These are phyloP conservation scores for Odontamblyopus rebecca DNA, from an alignment of 2,797 vertebrate genomes.

Conservation along the genomic window DNA sequence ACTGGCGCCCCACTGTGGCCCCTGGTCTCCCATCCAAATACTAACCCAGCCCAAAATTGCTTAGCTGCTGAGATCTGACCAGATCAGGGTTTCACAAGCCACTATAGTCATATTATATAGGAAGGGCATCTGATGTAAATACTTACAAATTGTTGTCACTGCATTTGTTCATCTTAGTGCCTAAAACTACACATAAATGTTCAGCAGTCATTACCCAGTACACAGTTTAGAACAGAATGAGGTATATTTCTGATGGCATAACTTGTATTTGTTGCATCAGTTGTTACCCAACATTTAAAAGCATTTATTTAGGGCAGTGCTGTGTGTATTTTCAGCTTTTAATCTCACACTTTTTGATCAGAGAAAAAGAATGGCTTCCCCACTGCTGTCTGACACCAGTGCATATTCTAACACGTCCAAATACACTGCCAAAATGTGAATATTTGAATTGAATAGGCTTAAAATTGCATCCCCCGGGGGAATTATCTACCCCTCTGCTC, in stretches of 20 bases:
- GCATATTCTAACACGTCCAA: conserved; percentile 47
- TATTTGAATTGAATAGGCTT: conserved; percentile 63
- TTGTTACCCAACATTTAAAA: conserved; percentile 36
- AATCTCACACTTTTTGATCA: conserved; percentile 50
- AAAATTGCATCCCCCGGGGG: conserved; percentile 45
- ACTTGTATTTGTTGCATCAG: conserved; percentile 50
- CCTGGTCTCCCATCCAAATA: too few relatives aligned
- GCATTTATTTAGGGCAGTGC: conserved; percentile 37
- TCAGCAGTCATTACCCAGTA: background rate
- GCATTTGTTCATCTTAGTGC: background rate
- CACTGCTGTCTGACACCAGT: conserved; percentile 44
- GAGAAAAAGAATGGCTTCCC: conserved; percentile 35
- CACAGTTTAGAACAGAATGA: conserved; percentile 9
- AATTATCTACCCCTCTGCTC: conserved; percentile 33
- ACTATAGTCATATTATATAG: background rate
- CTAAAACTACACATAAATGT: background rate
- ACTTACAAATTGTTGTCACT: background rate
- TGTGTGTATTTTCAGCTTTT: conserved; percentile 40
- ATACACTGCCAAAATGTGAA: conserved; percentile 55
- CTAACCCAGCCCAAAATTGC: too few relatives aligned
- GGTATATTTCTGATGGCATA: conserved; percentile 13
- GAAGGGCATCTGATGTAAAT: conserved; percentile 2
- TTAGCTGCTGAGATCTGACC: too few relatives aligned
- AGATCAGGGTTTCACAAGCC: too few relatives aligned
- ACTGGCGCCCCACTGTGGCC: too few relatives aligned